A percentile compares a stretch with the other conserved stretches of the same genome.
phyloP scores from a whole-genome alignment of 2,113 vertebrate species.

The Carlito syrichta region DNA sequence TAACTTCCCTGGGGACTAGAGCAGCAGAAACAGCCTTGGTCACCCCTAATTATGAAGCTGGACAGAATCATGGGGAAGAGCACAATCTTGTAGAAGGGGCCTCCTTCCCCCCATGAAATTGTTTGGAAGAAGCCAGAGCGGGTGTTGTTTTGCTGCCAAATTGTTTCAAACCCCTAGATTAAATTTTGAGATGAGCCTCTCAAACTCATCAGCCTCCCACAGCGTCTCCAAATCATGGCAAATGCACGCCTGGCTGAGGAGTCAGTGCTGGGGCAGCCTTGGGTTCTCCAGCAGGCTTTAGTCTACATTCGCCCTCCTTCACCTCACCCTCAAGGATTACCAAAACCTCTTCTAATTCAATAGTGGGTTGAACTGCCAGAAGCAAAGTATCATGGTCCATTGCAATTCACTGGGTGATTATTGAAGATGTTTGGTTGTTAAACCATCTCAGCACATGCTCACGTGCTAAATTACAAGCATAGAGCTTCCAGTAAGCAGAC shows the following conservation, averaged over 20 bases:
- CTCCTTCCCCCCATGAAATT: not conserved
- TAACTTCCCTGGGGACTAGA: not conserved
- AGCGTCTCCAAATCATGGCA: not conserved
- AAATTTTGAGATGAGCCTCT: not conserved
- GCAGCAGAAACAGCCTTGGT: not conserved
- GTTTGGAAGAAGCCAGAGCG: not conserved
- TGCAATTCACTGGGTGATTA: not conserved
- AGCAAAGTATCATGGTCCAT: not conserved
- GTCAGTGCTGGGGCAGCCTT: not conserved
- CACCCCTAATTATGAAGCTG: not conserved
- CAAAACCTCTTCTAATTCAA: not conserved
- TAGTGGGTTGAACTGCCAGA: not conserved
- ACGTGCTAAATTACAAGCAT: not conserved
- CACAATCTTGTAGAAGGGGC: too few species aligned
- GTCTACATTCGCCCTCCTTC: too few species aligned
- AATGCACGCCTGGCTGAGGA: not conserved
- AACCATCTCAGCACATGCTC: not conserved
- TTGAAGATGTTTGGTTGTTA: not conserved
- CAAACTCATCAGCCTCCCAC: not conserved
- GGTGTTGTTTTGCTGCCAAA: not conserved
- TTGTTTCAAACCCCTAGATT: not conserved
- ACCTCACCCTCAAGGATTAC: accelerated
- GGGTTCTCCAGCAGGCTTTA: not conserved
- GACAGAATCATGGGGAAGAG: not conserved
- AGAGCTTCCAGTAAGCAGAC: not conserved